Evolutionary conservation across 2,888 invertebrate species (phyloP).

Genomic region (Nemapogon koenigi): DNA sequence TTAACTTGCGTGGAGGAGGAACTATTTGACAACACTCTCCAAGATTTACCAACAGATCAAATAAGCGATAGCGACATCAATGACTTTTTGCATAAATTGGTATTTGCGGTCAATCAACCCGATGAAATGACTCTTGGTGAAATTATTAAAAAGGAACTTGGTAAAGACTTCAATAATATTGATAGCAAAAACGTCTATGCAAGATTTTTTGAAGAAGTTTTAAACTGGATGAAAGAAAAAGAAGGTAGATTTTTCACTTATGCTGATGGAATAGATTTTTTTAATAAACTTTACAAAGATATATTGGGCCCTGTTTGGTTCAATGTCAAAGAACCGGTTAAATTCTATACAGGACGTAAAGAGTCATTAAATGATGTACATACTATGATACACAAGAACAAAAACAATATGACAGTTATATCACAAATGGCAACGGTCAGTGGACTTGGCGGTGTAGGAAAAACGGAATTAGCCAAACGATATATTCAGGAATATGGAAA

Average conservation of each 20-base stretch:
- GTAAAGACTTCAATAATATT: background rate
- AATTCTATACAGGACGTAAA: background rate
- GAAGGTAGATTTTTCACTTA: background rate
- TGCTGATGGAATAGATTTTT: background rate
- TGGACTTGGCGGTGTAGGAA: conserved; percentile 3
- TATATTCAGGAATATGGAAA: background rate
- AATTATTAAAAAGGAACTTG: background rate
- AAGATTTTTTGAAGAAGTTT: background rate
- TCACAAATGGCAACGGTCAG: background rate
- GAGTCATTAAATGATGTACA: background rate
- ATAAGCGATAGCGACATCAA: background rate
- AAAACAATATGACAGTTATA: background rate
- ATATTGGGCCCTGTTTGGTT: background rate
- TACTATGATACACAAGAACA: background rate
- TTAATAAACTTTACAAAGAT: background rate
- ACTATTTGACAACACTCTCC: too few species aligned
- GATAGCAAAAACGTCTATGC: background rate
- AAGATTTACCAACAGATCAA: background rate
- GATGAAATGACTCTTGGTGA: background rate
- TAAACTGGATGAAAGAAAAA: conserved; percentile 1
- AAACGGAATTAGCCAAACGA: background rate
- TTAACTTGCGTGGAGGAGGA: background rate
- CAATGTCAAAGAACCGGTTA: background rate
- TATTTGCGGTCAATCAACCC: conserved; percentile 1
- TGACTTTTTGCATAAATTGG: background rate